A percentile compares a stretch with the other conserved stretches of the same genome.
phyloP scores from a whole-genome alignment of 2,888 invertebrate genomes.

The Drymonia ruficornis region DNA sequence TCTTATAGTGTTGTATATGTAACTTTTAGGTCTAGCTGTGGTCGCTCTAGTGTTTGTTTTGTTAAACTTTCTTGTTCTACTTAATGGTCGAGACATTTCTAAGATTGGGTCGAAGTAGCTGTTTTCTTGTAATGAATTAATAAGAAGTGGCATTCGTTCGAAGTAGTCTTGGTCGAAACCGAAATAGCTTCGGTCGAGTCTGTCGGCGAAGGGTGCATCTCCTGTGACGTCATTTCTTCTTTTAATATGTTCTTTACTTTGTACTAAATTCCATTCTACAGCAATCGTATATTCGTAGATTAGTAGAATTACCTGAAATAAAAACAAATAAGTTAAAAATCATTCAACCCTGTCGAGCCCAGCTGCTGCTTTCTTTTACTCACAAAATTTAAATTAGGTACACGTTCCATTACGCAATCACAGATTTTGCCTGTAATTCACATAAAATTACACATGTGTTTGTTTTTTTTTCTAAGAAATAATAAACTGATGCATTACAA shows the following conservation, averaged over 20 bases:
- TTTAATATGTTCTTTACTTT: slow-evolving; percentile 51
- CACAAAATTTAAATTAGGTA: no score
- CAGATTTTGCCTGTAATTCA: no score
- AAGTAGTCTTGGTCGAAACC: slow-evolving; percentile 79
- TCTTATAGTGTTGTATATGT: slow-evolving; percentile 49
- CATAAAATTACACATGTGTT: no score
- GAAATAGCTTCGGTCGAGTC: slow-evolving; percentile 70
- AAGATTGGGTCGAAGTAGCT: slow-evolving; percentile 59
- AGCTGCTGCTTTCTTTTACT: no score
- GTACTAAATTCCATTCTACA: slow-evolving; percentile 76
- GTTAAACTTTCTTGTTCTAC: slow-evolving; percentile 35
- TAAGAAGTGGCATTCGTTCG: slow-evolving; percentile 76
- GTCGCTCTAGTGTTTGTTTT: slow-evolving; percentile 32
- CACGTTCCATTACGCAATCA: no score
- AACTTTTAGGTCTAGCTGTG: slow-evolving; percentile 37
- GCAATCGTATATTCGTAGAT: slow-evolving; percentile 80
- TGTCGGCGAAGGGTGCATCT: slow-evolving; percentile 68
- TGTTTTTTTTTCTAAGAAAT: no score
- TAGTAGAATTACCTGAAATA: slow-evolving; percentile 79
- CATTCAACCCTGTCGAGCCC: no score
- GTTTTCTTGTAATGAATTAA: slow-evolving; percentile 77
- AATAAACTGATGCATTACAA: no score
- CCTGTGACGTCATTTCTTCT: slow-evolving; percentile 40
- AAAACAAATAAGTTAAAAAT: slow-evolving; percentile 10
- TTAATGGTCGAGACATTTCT: slow-evolving; percentile 46